Percentiles rank a stretch among this genome's conserved stretches.
phyloP scores from a whole-genome alignment of 2,888 invertebrate species.

The Crossocerus cetratus region DNA sequence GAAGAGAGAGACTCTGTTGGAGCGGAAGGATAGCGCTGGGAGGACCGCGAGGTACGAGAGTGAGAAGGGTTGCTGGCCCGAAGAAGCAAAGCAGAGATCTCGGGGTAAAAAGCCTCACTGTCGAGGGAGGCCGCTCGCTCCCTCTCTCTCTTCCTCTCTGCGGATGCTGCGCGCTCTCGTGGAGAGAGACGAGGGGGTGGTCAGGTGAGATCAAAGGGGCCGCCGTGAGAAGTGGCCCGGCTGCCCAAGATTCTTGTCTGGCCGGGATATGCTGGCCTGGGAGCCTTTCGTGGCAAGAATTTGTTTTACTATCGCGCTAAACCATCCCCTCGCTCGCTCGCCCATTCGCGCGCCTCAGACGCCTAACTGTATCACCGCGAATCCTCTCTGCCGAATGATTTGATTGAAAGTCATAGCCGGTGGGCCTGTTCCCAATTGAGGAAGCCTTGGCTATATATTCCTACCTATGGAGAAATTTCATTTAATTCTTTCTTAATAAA shows the following conservation, averaged over 20 bases:
- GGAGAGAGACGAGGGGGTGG: constrained; percentile 63
- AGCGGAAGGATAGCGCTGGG: constrained; percentile 26
- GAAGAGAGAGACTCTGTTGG: constrained; percentile 25
- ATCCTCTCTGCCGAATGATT: constrained; percentile 10
- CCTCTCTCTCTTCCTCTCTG: constrained; percentile 24
- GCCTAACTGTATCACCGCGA: constrained; percentile 26
- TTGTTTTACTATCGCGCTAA: constrained; percentile 67
- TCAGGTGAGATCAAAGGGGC: constrained; percentile 70
- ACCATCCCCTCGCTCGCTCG: constrained; percentile 51
- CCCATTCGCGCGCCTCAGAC: constrained; percentile 16
- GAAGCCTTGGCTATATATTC: no score
- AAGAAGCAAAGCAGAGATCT: constrained; percentile 3
- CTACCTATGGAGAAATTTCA: no score
- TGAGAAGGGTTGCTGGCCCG: constrained; percentile 20
- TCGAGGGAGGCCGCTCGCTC: constrained; percentile 39
- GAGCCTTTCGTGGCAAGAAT: constrained; percentile 66
- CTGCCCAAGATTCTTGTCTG: constrained; percentile 75
- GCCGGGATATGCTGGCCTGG: constrained; percentile 59
- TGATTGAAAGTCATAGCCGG: background rate
- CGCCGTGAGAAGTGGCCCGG: constrained; percentile 75
- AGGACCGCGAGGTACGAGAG: constrained; percentile 4
- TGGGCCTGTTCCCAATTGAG: background rate
- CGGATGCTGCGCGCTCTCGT: constrained; percentile 59
- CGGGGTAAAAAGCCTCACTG: constrained; percentile 53
- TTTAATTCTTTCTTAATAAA: no score